phyloP scores from a whole-genome alignment of 2,888 invertebrate genomes.

The Drosophila rubida region DNA sequence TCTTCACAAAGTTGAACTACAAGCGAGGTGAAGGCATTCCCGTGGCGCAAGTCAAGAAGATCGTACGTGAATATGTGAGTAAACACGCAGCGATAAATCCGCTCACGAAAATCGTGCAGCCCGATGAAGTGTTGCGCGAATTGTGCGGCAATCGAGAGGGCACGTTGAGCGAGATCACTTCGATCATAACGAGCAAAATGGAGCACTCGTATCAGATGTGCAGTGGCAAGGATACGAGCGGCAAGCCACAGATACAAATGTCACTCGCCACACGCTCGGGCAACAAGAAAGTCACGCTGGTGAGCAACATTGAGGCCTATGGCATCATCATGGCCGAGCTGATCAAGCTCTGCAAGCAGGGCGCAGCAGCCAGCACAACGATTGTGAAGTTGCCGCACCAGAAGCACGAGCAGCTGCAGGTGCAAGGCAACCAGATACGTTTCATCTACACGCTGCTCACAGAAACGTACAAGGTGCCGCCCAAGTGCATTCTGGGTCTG shows the following conservation, averaged over 20 bases:
- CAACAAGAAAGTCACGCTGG: slow-evolving; percentile 96
- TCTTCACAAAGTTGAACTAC: slow-evolving; percentile 83
- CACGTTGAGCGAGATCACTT: slow-evolving; percentile 90
- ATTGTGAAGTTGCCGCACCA: slow-evolving; percentile 91
- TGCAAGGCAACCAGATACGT: slow-evolving; percentile 95
- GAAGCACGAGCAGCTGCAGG: slow-evolving; percentile 90
- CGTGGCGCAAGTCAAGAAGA: slow-evolving; percentile 88
- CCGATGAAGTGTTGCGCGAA: slow-evolving; percentile 80
- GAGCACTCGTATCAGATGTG: slow-evolving; percentile 84
- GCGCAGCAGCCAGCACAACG: slow-evolving; percentile 94
- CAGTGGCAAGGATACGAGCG: slow-evolving; percentile 84
- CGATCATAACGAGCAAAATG: slow-evolving; percentile 89
- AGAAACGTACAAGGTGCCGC: slow-evolving; percentile 84
- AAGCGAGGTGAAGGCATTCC: slow-evolving; percentile 88
- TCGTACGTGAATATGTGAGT: slow-evolving; percentile 90
- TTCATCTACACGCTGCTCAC: slow-evolving; percentile 84
- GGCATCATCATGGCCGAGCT: slow-evolving; percentile 93
- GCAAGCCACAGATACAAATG: slow-evolving; percentile 92
- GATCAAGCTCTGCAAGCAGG: slow-evolving; percentile 92
- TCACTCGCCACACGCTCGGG: slow-evolving; percentile 91
- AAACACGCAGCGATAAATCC: slow-evolving; percentile 87
- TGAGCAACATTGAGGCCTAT: slow-evolving; percentile 94
- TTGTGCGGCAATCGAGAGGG: slow-evolving; percentile 72
- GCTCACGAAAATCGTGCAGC: slow-evolving; percentile 79
- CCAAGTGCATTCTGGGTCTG: slow-evolving; percentile 83